These are phyloP conservation scores for Trichopria drosophilae DNA, from an alignment of 2,888 invertebrate species.

Conservation along the genomic window DNA sequence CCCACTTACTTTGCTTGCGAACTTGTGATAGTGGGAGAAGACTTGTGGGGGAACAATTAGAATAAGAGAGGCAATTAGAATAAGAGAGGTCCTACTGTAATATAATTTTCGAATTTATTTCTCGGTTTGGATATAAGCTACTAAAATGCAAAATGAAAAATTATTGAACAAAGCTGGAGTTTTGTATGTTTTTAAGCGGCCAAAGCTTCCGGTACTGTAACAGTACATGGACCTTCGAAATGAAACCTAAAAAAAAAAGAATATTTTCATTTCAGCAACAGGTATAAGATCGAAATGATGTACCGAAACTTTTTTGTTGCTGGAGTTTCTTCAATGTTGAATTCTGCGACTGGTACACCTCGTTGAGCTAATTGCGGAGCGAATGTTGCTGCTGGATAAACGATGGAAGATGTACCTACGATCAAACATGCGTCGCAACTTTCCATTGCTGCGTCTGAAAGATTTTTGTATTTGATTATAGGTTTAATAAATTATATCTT, in stretches of 20 bases:
- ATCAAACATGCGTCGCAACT: slow-evolving; percentile 78
- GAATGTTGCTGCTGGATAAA: slow-evolving; percentile 87
- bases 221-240: slow-evolving; percentile 64
- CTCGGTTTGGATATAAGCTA: background rate
- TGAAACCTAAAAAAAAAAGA: slow-evolving; percentile 59
- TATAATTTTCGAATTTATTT: too few relatives aligned
- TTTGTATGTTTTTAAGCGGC: slow-evolving; percentile 34
- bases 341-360: slow-evolving; percentile 76
- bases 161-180: too few relatives aligned
- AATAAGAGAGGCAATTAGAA: too few relatives aligned
- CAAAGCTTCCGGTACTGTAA: slow-evolving; percentile 61
- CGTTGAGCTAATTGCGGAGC: slow-evolving; percentile 75
- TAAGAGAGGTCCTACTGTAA: too few relatives aligned
- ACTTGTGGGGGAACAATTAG: too few relatives aligned
- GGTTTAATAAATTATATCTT: background rate
- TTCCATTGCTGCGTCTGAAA: slow-evolving; percentile 65
- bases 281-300: slow-evolving; percentile 30
- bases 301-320: slow-evolving; percentile 62
- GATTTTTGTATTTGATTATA: slow-evolving; percentile 7
- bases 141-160: slow-evolving; percentile 1
- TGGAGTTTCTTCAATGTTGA: slow-evolving; percentile 67
- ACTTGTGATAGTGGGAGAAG: too few relatives aligned
- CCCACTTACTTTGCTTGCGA: too few relatives aligned
- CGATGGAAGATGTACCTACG: slow-evolving; percentile 84
- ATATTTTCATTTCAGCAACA: slow-evolving; percentile 25